Evolutionary conservation across 2,888 invertebrate genomes (phyloP).

Genomic region (Papilio gigon): DNA sequence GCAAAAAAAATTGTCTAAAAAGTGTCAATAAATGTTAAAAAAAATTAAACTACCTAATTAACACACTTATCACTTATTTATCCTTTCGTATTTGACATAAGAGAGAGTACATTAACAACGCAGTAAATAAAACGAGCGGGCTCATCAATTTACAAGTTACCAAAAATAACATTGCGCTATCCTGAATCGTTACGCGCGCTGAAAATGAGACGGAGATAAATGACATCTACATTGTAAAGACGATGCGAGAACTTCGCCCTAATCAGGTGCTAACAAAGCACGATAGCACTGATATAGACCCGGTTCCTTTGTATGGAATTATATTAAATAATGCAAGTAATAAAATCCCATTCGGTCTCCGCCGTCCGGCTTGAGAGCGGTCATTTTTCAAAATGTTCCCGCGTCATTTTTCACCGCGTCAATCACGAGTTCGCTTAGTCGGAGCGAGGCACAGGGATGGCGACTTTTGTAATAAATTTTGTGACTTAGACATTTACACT

Average conservation of each 20-base stretch:
- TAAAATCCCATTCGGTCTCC: slow-evolving; percentile 70
- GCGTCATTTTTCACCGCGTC: slow-evolving; percentile 82
- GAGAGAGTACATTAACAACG: slow-evolving; percentile 5
- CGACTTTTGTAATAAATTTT: slow-evolving; percentile 38
- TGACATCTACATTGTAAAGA: slow-evolving; percentile 58
- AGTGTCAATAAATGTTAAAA: too few species aligned
- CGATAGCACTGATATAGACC: slow-evolving; percentile 53
- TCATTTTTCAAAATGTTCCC: slow-evolving; percentile 81
- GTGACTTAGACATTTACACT: background rate
- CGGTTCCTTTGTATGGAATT: slow-evolving; percentile 62
- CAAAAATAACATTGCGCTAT: slow-evolving; percentile 37
- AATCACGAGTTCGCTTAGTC: slow-evolving; percentile 69
- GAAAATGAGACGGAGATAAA: slow-evolving; percentile 75
- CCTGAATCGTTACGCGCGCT: slow-evolving; percentile 26
- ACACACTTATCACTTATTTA: background rate
- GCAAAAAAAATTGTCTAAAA: too few species aligned
- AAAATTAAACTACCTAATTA: too few species aligned
- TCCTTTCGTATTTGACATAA: background rate
- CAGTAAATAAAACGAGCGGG: slow-evolving; percentile 23
- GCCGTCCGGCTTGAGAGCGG: slow-evolving; percentile 64
- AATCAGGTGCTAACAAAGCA: slow-evolving; percentile 63
- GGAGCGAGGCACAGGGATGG: slow-evolving; percentile 63
- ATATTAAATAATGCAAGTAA: slow-evolving; percentile 79
- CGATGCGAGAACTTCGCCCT: slow-evolving; percentile 62
- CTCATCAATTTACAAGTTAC: slow-evolving; percentile 23